Base-by-base conservation (phyloP, 2,797 vertebrate genomes). In the Helicolenus hilgendorfi region DNA sequence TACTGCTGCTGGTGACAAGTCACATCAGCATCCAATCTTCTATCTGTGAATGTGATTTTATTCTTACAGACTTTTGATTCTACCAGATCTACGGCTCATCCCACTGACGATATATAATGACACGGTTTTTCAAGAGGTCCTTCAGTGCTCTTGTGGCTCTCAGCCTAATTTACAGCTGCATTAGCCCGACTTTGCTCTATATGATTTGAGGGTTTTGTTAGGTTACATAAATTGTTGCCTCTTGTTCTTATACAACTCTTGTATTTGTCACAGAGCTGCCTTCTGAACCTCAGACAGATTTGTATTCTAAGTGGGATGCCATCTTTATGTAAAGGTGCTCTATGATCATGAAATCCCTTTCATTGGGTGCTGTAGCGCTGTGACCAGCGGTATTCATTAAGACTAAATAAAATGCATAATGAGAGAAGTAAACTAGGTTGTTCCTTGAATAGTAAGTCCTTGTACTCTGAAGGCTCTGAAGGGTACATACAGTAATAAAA, bases 371-470 rank as follows among this genome's bases (percentile, higher is more conserved):
- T 76, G 59, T 20, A 31, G 72, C n/a, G 4, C 55, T 55, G 33
- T 82, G 81, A 82, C 85, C 80, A 80, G 83, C 81, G 76, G 89
- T 86, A 82, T 65, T 86, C 26, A 81, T 85, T 93, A 79, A 90
- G 72, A 79, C 84, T 49, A 83, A 88, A 92, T 87, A 76, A 84
- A 89, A 83, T 36, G 29, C 70, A 80, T 81, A 77, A 84, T 81
- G 70, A 89, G 22, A 80, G 63, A 67, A 56, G 56, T 84, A 85
- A 92, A 87, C 79, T 71, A 85, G 82, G 81, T 84, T 85, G 70
- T 85, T 84, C 84, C 83, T 76, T 83, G 62, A 86, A 89, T 55
- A 70, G 36, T 38, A 86, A 71, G 26, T 85, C 18, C n/a, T 59
- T 56, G 65, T 20, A 5, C 68, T 56, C 68, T 56, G 38, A 77